Evolutionary conservation across 2,888 invertebrate genomes (phyloP).

Genomic region (Iselma pallidipennis): DNA sequence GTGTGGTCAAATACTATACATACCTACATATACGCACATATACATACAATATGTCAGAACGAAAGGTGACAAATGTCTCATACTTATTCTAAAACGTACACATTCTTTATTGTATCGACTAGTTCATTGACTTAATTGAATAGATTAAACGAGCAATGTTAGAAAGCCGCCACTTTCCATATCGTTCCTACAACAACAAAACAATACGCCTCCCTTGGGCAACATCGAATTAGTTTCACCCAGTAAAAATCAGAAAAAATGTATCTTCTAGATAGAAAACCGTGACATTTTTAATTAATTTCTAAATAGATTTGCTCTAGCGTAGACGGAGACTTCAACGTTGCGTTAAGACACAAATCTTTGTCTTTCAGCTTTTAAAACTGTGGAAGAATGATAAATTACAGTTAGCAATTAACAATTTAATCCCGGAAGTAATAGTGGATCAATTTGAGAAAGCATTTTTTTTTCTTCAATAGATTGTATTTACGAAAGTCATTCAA

Average conservation of each 20-base stretch:
- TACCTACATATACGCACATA: background rate
- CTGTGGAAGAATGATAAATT: background rate
- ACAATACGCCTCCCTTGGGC: background rate
- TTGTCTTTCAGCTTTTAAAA: background rate
- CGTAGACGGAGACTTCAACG: background rate
- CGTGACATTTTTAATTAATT: background rate
- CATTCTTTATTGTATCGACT: conserved; percentile 25
- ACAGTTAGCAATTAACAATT: background rate
- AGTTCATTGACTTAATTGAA: conserved; percentile 31
- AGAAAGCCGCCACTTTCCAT: conserved; percentile 8
- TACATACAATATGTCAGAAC: conserved; percentile 22
- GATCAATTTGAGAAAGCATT: conserved; percentile 18
- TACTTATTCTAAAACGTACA: conserved; percentile 32
- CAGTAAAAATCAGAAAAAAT: background rate
- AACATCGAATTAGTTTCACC: background rate
- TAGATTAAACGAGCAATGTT: conserved; percentile 10
- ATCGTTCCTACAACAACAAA: background rate
- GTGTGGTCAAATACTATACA: background rate
- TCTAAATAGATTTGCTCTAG: no score
- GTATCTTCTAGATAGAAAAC: background rate
- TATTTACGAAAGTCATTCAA: conserved; percentile 19
- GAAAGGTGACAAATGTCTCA: conserved; percentile 41
- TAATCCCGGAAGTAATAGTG: conserved; percentile 1
- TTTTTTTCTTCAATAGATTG: conserved; percentile 14
- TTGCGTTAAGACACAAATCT: background rate